phyloP scores from a whole-genome alignment of 2,113 vertebrate species.

The Esox niger region DNA sequence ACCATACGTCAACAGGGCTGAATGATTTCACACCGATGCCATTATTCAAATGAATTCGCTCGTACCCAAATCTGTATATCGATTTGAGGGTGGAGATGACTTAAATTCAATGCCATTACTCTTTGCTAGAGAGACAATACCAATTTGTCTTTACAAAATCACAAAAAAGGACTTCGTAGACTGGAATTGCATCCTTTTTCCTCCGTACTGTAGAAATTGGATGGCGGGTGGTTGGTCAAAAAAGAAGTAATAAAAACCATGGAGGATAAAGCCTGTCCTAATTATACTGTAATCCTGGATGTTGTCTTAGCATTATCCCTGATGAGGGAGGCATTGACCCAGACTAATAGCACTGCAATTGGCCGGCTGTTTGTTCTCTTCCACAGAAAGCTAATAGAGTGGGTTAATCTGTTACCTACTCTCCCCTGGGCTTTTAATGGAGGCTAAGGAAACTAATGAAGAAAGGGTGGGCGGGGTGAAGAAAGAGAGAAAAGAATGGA shows the following conservation, averaged over 20 bases:
- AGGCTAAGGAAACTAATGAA: conserved; percentile 20
- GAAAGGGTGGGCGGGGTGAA: not conserved
- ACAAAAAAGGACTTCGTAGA: too few species aligned
- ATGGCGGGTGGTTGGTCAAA: not conserved
- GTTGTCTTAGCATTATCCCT: conserved; percentile 35
- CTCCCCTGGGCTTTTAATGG: conserved; percentile 14
- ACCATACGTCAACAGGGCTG: conserved; percentile 9
- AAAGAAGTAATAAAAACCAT: not conserved
- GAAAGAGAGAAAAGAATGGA: not conserved
- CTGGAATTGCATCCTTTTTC: not conserved
- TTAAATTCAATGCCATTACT: conserved; percentile 10
- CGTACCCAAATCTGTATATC: conserved; percentile 43
- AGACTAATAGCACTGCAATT: conserved; percentile 16
- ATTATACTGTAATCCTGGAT: conserved; percentile 30
- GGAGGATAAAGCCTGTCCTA: conserved; percentile 21
- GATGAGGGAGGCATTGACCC: conserved; percentile 33
- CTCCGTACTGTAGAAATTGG: not conserved
- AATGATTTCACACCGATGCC: conserved; percentile 15
- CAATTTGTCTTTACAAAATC: not conserved
- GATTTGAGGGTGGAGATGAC: conserved; percentile 55
- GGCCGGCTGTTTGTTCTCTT: conserved; percentile 10
- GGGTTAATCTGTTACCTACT: conserved; percentile 32
- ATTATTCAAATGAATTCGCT: not conserved
- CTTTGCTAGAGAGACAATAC: conserved; percentile 37
- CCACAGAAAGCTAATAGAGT: conserved; percentile 22